Evolutionary conservation across 2,113 vertebrate species (phyloP).

Genomic region (Lophura nycthemera): DNA sequence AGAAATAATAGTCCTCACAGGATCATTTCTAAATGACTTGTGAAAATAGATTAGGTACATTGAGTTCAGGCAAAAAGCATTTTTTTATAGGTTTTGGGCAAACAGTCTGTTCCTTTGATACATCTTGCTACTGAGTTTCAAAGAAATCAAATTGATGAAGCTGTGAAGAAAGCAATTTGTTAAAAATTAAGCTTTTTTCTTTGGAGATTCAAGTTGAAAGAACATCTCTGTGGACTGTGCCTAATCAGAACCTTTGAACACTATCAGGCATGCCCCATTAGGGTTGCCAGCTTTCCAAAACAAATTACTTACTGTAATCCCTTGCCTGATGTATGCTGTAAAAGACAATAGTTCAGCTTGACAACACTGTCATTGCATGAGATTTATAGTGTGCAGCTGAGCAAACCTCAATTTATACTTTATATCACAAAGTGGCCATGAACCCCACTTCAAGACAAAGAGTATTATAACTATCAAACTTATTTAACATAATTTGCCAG

Average conservation of each 20-base stretch:
- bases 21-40: slow-evolving; percentile 46
- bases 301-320: slow-evolving; percentile 74
- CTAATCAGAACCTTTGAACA: slow-evolving; percentile 77
- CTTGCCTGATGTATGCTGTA: slow-evolving; percentile 52
- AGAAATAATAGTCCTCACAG: slow-evolving; percentile 39
- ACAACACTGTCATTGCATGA: slow-evolving; percentile 27
- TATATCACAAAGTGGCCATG: slow-evolving; percentile 65
- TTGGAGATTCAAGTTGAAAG: slow-evolving; percentile 68
- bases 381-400: slow-evolving; percentile 82
- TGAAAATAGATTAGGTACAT: slow-evolving; percentile 55
- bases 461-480: slow-evolving; percentile 31
- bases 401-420: slow-evolving; percentile 71
- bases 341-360: slow-evolving; percentile 58
- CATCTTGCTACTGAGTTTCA: slow-evolving; percentile 56
- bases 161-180: slow-evolving; percentile 56
- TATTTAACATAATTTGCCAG: background rate
- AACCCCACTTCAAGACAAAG: slow-evolving; percentile 65
- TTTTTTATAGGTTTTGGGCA: slow-evolving; percentile 53
- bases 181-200: slow-evolving; percentile 68
- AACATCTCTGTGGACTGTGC: slow-evolving; percentile 60
- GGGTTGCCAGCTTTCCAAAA: slow-evolving; percentile 68
- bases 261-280: slow-evolving; percentile 73
- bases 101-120: slow-evolving; percentile 64
- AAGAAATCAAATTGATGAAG: slow-evolving; percentile 58
- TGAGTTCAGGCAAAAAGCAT: slow-evolving; percentile 8